These are phyloP conservation scores for Phaedon cochleariae DNA, from an alignment of 2,888 invertebrate species.

Conservation along the genomic window DNA sequence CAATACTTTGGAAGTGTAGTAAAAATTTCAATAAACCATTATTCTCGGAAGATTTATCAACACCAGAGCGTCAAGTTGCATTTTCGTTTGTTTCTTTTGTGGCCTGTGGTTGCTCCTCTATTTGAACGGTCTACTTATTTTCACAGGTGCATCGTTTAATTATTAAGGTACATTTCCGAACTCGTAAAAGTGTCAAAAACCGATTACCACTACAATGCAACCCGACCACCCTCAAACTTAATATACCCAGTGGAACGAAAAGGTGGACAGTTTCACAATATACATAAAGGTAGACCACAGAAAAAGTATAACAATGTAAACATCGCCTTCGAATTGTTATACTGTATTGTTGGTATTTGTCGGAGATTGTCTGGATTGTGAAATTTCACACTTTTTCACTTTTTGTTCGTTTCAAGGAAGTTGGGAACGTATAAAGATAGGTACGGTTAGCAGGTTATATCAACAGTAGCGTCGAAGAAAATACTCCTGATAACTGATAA, in stretches of 20 bases:
- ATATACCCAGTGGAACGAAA: neutral
- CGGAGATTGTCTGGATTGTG: neutral
- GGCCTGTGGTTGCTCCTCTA: neutral
- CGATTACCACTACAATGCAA: constrained; percentile 10
- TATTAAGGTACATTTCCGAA: constrained; percentile 3
- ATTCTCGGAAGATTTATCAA: no score
- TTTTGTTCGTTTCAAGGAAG: neutral
- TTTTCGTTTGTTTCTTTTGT: neutral
- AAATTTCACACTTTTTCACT: neutral
- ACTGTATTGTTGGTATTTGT: neutral
- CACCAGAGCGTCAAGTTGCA: no score
- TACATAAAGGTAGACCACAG: neutral
- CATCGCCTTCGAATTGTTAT: neutral
- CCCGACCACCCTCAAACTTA: constrained; percentile 11
- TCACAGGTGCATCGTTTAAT: constrained; percentile 7
- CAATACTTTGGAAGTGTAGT: no score
- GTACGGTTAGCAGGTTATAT: neutral
- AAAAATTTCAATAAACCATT: no score
- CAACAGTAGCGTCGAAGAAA: neutral
- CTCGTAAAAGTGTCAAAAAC: constrained; percentile 16
- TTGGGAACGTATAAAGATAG: neutral
- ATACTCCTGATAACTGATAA: no score
- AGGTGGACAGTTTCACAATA: neutral
- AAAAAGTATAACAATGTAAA: neutral
- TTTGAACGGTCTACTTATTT: neutral